phyloP scores from a whole-genome alignment of 1,140 invertebrate species.

The Bilobella aurantiaca region DNA sequence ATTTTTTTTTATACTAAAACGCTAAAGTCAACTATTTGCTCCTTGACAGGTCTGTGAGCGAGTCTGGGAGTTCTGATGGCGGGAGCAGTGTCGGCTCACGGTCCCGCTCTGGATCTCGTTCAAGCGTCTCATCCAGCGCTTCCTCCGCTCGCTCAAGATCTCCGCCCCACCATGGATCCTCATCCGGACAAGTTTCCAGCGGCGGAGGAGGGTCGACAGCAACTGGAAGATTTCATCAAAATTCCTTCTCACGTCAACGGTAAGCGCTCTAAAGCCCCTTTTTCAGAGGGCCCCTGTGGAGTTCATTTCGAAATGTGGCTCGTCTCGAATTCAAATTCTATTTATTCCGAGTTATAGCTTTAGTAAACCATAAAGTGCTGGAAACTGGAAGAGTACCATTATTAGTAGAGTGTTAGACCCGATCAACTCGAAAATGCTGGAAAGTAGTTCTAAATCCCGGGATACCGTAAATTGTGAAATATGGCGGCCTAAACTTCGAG shows the following conservation, averaged over 20 bases:
- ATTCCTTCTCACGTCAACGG: slow-evolving; percentile 34
- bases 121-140: slow-evolving; percentile 31
- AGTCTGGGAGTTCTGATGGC: slow-evolving; percentile 41
- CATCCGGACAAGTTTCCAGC: slow-evolving; percentile 30
- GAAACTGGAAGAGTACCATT: too few species aligned
- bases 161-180: slow-evolving; percentile 28
- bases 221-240: slow-evolving; percentile 31
- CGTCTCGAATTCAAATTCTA: too few species aligned
- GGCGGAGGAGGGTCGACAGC: slow-evolving; percentile 24
- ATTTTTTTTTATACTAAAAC: neutral
- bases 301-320: too few species aligned
- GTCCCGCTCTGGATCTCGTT: slow-evolving; percentile 45
- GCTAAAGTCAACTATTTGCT: neutral
- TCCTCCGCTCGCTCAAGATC: slow-evolving; percentile 33
- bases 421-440: too few species aligned
- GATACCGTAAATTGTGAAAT: too few species aligned
- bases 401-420: too few species aligned
- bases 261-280: slow-evolving; percentile 14
- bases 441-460: too few species aligned
- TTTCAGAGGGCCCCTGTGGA: too few species aligned
- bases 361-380: too few species aligned
- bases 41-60: slow-evolving; percentile 38
- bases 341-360: too few species aligned
- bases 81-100: slow-evolving; percentile 43
- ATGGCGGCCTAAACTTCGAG: too few species aligned